Conservation (phyloP, 2,113 vertebrate species). For the Grammomys dolichurus region DNA sequence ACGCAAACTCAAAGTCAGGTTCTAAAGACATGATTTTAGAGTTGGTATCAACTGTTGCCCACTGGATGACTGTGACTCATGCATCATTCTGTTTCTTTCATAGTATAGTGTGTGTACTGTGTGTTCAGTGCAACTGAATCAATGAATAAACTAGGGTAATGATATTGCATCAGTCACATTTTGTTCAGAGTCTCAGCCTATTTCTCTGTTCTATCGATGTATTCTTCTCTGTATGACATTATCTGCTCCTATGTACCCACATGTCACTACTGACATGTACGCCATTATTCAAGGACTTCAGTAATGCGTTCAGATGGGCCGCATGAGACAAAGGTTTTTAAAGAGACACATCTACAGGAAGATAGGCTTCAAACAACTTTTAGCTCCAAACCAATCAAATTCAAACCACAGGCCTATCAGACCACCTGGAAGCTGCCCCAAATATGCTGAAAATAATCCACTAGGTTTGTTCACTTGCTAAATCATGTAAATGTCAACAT, state of each 20-base stretch:
- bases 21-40: not conserved
- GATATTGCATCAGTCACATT: not conserved
- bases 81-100: not conserved
- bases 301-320: not conserved
- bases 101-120: not conserved
- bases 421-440: constrained; percentile 46
- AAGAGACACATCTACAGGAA: constrained; percentile 21
- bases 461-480: not conserved
- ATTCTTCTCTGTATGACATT: not conserved
- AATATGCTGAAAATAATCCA: constrained; percentile 57
- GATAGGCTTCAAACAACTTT: constrained; percentile 12
- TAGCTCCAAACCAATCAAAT: constrained; percentile 1
- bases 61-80: not conserved
- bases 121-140: not conserved
- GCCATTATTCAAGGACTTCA: constrained; percentile 9
- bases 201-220: constrained; percentile 19
- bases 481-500: constrained; percentile 44
- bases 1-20: not conserved
- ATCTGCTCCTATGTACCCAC: not conserved
- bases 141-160: constrained; percentile 16
- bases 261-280: constrained; percentile 10
- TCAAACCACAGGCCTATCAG: constrained; percentile 2
- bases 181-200: not conserved
- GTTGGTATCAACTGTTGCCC: not conserved
- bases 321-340: not conserved